These are phyloP conservation scores for Acheta domesticus DNA, from an alignment of 2,888 invertebrate species.

Conservation along the genomic window DNA sequence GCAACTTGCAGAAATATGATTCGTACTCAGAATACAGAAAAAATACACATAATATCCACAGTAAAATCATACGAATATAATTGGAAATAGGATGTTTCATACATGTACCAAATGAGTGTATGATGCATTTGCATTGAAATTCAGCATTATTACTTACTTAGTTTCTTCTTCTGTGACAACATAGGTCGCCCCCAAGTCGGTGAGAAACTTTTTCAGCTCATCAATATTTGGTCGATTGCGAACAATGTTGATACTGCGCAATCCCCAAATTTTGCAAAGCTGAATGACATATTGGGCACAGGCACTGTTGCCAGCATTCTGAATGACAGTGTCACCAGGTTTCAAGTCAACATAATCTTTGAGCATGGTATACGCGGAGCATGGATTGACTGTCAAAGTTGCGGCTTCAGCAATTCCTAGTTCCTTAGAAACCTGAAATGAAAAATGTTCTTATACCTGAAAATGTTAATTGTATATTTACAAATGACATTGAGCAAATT, in stretches of 20 bases:
- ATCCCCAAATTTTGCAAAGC: conserved; percentile 69
- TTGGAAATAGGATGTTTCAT: too few relatives aligned
- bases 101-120: too few relatives aligned
- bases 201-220: conserved; percentile 59
- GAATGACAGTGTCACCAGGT: conserved; percentile 84
- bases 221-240: conserved; percentile 71
- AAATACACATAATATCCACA: too few relatives aligned
- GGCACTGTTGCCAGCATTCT: conserved; percentile 95
- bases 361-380: conserved; percentile 95
- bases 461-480: too few relatives aligned
- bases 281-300: conserved; percentile 94
- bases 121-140: too few relatives aligned
- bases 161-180: conserved; percentile 83
- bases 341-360: conserved; percentile 74
- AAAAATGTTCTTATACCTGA: not conserved
- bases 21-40: too few relatives aligned
- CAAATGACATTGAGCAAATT: too few relatives aligned
- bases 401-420: conserved; percentile 76
- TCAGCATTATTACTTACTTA: conserved; percentile 40
- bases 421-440: conserved; percentile 56
- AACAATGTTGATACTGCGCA: conserved; percentile 83
- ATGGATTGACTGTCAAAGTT: conserved; percentile 89
- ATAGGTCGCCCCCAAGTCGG: conserved; percentile 72
- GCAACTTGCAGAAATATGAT: too few relatives aligned
- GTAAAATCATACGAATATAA: too few relatives aligned